Percentiles rank a stretch among this genome's conserved stretches.
Conservation (phyloP, 2,113 vertebrate genomes). For the Brienomyrus brachyistius region DNA sequence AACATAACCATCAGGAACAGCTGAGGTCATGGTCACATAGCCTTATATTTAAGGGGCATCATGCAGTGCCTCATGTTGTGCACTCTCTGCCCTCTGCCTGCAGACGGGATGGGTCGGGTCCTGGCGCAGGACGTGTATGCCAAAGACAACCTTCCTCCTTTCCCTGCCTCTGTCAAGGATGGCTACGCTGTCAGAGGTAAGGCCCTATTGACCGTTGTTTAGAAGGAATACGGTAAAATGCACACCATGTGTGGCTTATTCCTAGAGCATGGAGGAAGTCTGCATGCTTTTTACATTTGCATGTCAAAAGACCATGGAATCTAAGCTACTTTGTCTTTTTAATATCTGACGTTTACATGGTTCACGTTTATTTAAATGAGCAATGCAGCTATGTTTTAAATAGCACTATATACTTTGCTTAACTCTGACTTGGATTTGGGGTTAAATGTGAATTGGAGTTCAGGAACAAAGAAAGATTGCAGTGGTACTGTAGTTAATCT, state of each 20-base stretch:
- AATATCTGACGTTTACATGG: neutral
- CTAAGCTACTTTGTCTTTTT: neutral
- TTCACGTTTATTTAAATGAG: neutral
- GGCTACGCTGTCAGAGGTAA: slow-evolving; percentile 97
- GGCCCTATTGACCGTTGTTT: neutral
- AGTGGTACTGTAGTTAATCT: neutral
- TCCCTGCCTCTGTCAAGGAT: slow-evolving; percentile 96
- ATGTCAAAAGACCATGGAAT: neutral
- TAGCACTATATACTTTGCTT: neutral
- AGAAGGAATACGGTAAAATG: neutral
- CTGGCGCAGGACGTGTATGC: slow-evolving; percentile 98
- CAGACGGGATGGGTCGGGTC: slow-evolving; percentile 96
- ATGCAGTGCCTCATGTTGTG: neutral
- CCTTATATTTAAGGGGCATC: neutral
- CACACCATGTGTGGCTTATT: neutral
- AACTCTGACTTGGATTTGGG: neutral
- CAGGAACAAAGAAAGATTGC: neutral
- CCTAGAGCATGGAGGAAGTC: neutral
- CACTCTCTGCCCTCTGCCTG: neutral
- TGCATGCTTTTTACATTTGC: neutral
- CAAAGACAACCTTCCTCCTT: slow-evolving; percentile 98
- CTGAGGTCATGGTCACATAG: slow-evolving; percentile 1
- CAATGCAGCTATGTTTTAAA: neutral
- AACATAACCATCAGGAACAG: neutral
- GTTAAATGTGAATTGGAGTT: neutral